Percentiles rank a stretch among this genome's conserved stretches.
Conservation (phyloP, 2,113 vertebrate genomes). For the Pandion haliaetus region DNA sequence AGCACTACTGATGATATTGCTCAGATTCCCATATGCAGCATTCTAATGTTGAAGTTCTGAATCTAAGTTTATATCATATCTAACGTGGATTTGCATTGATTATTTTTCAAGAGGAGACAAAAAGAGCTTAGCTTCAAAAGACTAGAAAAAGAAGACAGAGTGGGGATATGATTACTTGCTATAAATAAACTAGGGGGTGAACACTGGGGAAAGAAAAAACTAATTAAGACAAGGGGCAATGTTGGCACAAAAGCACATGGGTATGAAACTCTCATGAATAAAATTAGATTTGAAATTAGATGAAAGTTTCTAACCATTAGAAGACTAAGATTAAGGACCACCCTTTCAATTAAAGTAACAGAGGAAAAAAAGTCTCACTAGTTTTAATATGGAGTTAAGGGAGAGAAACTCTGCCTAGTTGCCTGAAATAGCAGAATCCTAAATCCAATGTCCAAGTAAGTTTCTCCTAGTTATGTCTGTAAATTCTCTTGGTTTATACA, state of each 20-base stretch:
- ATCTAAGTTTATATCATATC: not conserved
- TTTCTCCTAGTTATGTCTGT: not conserved
- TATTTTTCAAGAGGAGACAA: not conserved
- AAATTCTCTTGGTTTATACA: not conserved
- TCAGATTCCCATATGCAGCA: not conserved
- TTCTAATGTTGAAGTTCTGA: not conserved
- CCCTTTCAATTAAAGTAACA: not conserved
- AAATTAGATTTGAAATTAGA: not conserved
- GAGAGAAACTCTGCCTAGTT: not conserved
- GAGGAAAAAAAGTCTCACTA: not conserved
- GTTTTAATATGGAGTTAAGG: not conserved
- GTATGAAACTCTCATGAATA: not conserved
- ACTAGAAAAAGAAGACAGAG: not conserved
- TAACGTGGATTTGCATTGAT: not conserved
- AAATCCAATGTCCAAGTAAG: not conserved
- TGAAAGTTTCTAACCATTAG: not conserved
- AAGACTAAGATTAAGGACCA: not conserved
- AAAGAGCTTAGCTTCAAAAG: not conserved
- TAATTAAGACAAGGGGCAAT: not conserved
- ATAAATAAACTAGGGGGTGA: not conserved
- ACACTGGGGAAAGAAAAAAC: not conserved
- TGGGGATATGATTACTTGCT: not conserved
- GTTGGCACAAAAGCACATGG: not conserved
- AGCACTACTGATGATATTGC: not conserved
- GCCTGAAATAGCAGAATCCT: not conserved